Evolutionary conservation across 2,888 invertebrate genomes (phyloP).

Genomic region (Cheilosia scutellata): DNA sequence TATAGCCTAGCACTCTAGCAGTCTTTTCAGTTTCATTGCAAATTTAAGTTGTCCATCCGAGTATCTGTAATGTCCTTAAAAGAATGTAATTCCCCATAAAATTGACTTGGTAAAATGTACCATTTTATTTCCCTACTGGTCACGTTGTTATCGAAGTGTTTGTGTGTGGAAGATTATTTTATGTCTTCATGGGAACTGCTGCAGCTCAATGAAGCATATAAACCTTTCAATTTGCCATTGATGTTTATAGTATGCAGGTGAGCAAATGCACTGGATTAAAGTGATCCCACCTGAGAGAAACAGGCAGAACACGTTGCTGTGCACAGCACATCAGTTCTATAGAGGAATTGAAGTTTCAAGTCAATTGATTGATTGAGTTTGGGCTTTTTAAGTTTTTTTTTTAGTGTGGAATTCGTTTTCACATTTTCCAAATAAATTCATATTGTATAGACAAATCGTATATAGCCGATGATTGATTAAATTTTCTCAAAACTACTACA

Average conservation of each 20-base stretch:
- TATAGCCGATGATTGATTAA: too few species aligned
- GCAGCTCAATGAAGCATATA: constrained; percentile 60
- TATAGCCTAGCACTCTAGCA: too few species aligned
- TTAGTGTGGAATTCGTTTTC: constrained; percentile 29
- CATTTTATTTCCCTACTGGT: constrained; percentile 65
- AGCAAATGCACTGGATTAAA: constrained; percentile 50
- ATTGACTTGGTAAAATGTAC: constrained; percentile 57
- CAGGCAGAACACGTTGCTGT: not conserved
- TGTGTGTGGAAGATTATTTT: not conserved
- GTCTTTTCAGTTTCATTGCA: constrained; percentile 10
- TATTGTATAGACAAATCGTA: too few species aligned
- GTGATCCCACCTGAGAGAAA: constrained; percentile 38
- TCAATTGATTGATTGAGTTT: constrained; percentile 42
- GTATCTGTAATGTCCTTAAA: constrained; percentile 49
- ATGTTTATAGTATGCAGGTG: constrained; percentile 68
- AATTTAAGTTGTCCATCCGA: constrained; percentile 47
- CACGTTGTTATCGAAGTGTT: not conserved
- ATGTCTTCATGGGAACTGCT: not conserved
- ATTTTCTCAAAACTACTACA: too few species aligned
- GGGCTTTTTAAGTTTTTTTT: constrained; percentile 1
- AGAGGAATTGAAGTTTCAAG: constrained; percentile 27
- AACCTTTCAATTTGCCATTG: constrained; percentile 72
- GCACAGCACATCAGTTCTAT: constrained; percentile 18
- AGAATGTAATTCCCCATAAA: constrained; percentile 64
- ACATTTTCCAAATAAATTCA: too few species aligned